Conservation (phyloP, 1,140 invertebrate species). For the Chironomus tepperi region DNA sequence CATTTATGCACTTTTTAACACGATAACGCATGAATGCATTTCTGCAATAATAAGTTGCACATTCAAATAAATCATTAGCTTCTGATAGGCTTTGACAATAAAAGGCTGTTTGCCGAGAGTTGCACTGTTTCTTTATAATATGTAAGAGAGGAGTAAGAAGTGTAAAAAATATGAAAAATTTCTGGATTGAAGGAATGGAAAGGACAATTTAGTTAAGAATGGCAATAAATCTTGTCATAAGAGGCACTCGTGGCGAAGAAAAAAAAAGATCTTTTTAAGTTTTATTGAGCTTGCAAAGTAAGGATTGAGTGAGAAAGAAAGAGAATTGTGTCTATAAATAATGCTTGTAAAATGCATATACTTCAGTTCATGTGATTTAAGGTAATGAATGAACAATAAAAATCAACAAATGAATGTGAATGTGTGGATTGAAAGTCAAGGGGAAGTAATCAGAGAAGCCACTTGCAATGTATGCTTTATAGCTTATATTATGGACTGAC, state of each 20-base stretch:
- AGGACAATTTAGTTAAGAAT: conserved; percentile 23
- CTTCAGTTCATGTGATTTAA: conserved; percentile 7
- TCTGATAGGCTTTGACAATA: conserved; percentile 22
- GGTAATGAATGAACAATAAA: conserved; percentile 22
- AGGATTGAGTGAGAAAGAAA: background rate
- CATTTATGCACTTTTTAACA: conserved; percentile 4
- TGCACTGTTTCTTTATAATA: background rate
- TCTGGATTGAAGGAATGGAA: conserved; percentile 4
- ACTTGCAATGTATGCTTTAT: no score
- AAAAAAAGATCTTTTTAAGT: background rate
- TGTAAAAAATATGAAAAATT: conserved; percentile 17
- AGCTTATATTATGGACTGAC: no score
- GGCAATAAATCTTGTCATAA: conserved; percentile 9
- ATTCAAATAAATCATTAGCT: conserved; percentile 23
- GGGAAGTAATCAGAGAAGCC: background rate
- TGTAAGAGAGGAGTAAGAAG: background rate
- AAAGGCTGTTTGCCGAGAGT: conserved; percentile 10
- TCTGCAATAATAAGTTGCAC: conserved; percentile 16
- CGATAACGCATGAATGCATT: conserved; percentile 12
- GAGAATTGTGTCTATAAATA: background rate
- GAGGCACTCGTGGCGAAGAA: background rate
- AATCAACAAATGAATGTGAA: conserved; percentile 16
- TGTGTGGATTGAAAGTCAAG: background rate
- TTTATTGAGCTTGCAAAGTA: conserved; percentile 12
- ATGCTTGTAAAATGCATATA: conserved; percentile 17